Evolutionary conservation across 2,888 invertebrate species (phyloP).

Genomic region (Pegoplata infirma): DNA sequence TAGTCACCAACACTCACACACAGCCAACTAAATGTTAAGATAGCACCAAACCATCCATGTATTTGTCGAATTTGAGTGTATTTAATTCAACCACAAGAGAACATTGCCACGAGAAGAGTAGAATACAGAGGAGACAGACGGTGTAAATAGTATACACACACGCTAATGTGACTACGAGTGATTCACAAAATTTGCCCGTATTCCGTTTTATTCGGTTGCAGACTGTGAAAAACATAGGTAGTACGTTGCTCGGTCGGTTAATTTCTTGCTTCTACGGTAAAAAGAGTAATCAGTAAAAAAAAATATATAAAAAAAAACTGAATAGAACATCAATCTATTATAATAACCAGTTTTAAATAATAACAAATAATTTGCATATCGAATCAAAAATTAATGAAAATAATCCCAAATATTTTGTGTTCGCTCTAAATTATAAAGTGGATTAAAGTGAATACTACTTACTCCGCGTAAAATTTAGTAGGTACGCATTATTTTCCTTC

Average conservation of each 20-base stretch:
- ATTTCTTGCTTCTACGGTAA: slow-evolving; percentile 29
- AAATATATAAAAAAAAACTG: slow-evolving; percentile 1
- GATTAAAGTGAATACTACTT: slow-evolving; percentile 26
- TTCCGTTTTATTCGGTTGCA: slow-evolving; percentile 65
- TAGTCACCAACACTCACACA: slow-evolving; percentile 49
- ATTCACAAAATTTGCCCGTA: slow-evolving; percentile 63
- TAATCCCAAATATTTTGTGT: not conserved
- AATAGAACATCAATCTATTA: slow-evolving; percentile 14
- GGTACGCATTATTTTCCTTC: slow-evolving; percentile 49
- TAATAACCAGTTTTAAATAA: slow-evolving; percentile 36
- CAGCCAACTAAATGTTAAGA: not conserved
- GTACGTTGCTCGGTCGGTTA: slow-evolving; percentile 35
- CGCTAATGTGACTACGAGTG: slow-evolving; percentile 54
- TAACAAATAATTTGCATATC: slow-evolving; percentile 2
- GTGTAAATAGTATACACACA: slow-evolving; percentile 56
- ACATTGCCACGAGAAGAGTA: not conserved
- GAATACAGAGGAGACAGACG: slow-evolving; percentile 9
- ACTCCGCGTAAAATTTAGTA: slow-evolving; percentile 25
- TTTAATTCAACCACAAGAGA: slow-evolving; percentile 24
- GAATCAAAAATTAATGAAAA: not conserved
- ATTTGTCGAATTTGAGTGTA: slow-evolving; percentile 21
- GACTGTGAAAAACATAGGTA: slow-evolving; percentile 60
- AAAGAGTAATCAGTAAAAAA: slow-evolving; percentile 15
- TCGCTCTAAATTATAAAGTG: not conserved
- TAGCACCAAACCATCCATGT: slow-evolving; percentile 5